phyloP scores from a whole-genome alignment of 2,113 vertebrate species.

The Penelope pileata region DNA sequence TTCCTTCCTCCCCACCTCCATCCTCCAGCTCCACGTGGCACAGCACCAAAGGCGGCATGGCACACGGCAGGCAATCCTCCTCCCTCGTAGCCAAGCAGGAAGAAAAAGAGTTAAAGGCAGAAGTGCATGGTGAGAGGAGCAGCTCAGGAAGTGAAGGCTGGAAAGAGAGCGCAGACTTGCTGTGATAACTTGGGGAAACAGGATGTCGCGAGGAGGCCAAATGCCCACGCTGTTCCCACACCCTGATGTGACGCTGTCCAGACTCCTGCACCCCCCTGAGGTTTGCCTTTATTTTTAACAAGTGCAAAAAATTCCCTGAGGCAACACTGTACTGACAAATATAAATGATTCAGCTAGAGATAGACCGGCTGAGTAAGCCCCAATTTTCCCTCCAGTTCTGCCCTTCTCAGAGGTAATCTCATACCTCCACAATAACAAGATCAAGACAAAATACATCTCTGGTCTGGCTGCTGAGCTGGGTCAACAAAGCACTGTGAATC shows the following conservation, averaged over 20 bases:
- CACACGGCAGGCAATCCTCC: not conserved
- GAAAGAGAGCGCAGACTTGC: not conserved
- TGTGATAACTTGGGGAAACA: constrained; percentile 54
- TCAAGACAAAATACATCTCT: constrained; percentile 46
- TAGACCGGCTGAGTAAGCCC: not conserved
- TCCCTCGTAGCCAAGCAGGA: not conserved
- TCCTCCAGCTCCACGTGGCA: not conserved
- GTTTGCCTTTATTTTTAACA: constrained; percentile 65
- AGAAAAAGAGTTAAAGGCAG: not conserved
- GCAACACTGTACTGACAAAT: constrained; percentile 41
- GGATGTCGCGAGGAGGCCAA: constrained; percentile 40
- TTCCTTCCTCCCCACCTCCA: not conserved
- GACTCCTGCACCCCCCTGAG: not conserved
- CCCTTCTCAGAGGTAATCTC: constrained; percentile 35
- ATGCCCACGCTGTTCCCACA: constrained; percentile 68
- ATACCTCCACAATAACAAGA: constrained; percentile 21
- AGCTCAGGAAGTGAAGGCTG: not conserved
- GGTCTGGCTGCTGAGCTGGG: not conserved
- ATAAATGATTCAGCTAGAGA: constrained; percentile 36
- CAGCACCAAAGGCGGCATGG: not conserved
- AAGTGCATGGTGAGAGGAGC: not conserved
- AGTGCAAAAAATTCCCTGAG: constrained; percentile 41
- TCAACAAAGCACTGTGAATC: not conserved
- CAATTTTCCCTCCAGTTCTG: constrained; percentile 41
- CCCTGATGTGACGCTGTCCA: not conserved